These are phyloP conservation scores for Artemia sp. DNA, from an alignment of 2,888 invertebrate genomes.

Conservation along the genomic window DNA sequence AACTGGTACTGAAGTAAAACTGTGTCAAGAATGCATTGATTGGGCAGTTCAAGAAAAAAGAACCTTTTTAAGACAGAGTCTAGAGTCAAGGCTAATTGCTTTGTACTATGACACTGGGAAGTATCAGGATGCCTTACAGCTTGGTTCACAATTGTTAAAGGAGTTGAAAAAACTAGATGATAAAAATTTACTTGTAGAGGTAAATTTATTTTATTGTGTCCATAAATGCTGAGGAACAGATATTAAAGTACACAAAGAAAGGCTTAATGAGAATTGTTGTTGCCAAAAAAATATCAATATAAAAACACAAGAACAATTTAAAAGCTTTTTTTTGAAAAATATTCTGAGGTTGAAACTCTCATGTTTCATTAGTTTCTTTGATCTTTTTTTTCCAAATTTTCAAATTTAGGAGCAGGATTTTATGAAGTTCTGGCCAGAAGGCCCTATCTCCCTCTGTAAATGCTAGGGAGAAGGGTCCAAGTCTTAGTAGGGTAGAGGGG, in stretches of 20 bases:
- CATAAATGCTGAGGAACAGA: no score
- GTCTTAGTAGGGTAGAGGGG: no score
- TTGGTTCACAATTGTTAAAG: conserved; percentile 69
- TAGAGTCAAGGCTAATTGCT: conserved; percentile 85
- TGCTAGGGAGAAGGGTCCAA: no score
- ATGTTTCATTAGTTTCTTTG: no score
- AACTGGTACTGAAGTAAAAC: conserved; percentile 75
- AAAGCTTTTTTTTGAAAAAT: neutral
- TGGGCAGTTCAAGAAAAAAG: conserved; percentile 97
- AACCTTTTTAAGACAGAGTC: conserved; percentile 85
- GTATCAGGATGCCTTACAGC: conserved; percentile 64
- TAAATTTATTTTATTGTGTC: conserved; percentile 13
- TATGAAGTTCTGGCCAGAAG: no score
- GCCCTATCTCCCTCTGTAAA: no score
- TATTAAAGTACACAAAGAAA: no score
- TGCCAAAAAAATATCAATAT: neutral
- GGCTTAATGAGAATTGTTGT: no score
- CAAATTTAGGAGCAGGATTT: no score
- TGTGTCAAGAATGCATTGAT: conserved; percentile 94
- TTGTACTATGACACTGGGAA: conserved; percentile 81
- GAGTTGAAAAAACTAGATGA: conserved; percentile 98
- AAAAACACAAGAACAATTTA: neutral
- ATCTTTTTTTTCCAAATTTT: no score
- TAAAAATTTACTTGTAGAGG: conserved; percentile 90
- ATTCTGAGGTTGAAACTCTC: no score